phyloP scores from a whole-genome alignment of 2,113 vertebrate species.

The Furnarius figulus region DNA sequence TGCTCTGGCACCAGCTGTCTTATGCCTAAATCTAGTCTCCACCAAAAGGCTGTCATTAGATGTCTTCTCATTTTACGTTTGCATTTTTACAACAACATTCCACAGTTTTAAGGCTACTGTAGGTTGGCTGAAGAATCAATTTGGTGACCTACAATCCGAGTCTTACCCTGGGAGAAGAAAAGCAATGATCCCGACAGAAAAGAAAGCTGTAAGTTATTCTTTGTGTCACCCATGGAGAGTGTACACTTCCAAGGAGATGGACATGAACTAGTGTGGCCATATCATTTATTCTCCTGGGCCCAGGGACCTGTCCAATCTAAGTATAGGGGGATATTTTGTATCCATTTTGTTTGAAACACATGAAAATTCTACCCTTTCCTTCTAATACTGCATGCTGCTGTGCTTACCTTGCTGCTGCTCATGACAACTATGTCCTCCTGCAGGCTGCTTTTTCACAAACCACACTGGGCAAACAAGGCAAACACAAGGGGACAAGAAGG shows the following conservation, averaged over 20 bases:
- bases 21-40: slow-evolving; percentile 60
- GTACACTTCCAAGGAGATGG: neutral
- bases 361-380: neutral
- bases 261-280: neutral
- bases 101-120: slow-evolving; percentile 2
- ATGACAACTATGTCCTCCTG: rapidly evolving
- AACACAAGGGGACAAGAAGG: neutral
- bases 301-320: neutral
- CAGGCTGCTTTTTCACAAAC: neutral
- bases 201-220: neutral
- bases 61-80: slow-evolving; percentile 57
- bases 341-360: neutral
- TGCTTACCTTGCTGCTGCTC: neutral
- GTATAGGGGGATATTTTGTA: neutral
- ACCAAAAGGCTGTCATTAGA: slow-evolving; percentile 45
- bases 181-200: neutral
- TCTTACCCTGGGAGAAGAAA: neutral
- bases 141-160: neutral
- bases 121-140: neutral
- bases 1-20: slow-evolving; percentile 63
- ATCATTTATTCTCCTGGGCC: neutral
- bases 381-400: neutral
- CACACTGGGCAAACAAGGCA: neutral
- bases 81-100: slow-evolving; percentile 59
- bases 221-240: neutral